These are phyloP conservation scores for Halcyon leucocephala DNA, from an alignment of 2,797 vertebrate species.

Conservation along the genomic window DNA sequence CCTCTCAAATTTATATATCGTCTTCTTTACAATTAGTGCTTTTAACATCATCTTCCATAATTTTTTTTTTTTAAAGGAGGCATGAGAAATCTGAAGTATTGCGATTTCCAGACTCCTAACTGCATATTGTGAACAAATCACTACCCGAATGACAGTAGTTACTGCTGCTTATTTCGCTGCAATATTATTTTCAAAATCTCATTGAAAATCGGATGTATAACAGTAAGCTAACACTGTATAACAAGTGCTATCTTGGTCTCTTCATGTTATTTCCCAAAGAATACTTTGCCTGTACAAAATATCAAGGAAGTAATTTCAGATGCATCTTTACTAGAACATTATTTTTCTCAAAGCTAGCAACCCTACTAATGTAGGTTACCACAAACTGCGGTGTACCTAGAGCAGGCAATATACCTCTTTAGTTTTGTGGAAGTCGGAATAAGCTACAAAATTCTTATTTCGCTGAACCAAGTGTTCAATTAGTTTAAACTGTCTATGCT, in stretches of 20 bases:
- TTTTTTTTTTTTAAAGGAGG: background rate
- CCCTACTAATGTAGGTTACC: background rate
- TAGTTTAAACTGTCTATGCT: background rate
- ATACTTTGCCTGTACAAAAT: background rate
- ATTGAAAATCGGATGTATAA: background rate
- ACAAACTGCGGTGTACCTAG: background rate
- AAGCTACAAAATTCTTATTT: background rate
- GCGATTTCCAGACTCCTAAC: background rate
- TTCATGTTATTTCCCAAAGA: background rate
- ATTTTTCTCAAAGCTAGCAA: background rate
- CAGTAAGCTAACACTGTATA: background rate
- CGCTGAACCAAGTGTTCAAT: background rate
- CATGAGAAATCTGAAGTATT: background rate
- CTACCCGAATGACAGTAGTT: background rate
- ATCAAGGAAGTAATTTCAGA: background rate
- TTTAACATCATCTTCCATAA: background rate
- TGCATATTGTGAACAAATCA: background rate
- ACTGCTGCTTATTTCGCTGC: background rate
- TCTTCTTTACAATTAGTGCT: background rate
- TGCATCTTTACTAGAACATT: background rate
- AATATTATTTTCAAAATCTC: background rate
- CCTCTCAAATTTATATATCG: background rate
- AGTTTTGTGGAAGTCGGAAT: background rate
- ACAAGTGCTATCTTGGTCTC: background rate
- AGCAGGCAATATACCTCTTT: background rate